Percentiles rank a stretch among this genome's conserved stretches.
Conservation (phyloP, 1,140 invertebrate species). For the Rhizoglyphus robini region DNA sequence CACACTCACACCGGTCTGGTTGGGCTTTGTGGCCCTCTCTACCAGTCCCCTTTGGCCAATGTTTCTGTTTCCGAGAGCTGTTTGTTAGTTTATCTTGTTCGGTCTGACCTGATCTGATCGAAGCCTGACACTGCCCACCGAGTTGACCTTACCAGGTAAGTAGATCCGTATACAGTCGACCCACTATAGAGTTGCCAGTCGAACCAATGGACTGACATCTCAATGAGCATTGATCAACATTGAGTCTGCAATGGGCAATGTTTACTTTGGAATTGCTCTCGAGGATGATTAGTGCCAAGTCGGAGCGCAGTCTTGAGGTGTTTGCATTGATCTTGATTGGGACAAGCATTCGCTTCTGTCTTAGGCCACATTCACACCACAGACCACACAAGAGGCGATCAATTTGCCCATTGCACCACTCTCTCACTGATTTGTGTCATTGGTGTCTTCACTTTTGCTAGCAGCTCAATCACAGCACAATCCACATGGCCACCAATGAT, state of each 20-base stretch:
- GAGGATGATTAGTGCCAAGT: too few relatives aligned
- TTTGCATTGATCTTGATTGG: neutral
- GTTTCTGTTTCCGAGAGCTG: neutral
- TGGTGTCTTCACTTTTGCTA: neutral
- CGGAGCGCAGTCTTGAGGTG: too few relatives aligned
- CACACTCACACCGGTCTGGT: too few relatives aligned
- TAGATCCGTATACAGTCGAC: too few relatives aligned
- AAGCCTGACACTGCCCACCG: neutral
- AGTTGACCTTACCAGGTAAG: too few relatives aligned
- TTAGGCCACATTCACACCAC: neutral
- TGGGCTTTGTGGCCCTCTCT: too few relatives aligned
- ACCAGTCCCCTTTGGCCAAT: too few relatives aligned
- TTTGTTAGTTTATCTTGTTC: constrained; percentile 13
- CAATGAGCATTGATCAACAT: too few relatives aligned
- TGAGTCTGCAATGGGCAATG: too few relatives aligned
- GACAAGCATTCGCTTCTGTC: neutral
- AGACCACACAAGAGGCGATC: neutral
- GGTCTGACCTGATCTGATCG: neutral
- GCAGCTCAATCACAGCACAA: neutral
- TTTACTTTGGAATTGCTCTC: too few relatives aligned
- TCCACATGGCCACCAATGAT: neutral
- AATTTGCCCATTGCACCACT: neutral
- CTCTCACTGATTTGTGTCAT: neutral
- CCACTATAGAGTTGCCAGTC: neutral
- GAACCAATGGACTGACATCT: too few relatives aligned